A percentile compares a stretch with the other conserved stretches of the same genome.
Conservation (phyloP, 2,113 vertebrate genomes). For the Phaethon lepturus region DNA sequence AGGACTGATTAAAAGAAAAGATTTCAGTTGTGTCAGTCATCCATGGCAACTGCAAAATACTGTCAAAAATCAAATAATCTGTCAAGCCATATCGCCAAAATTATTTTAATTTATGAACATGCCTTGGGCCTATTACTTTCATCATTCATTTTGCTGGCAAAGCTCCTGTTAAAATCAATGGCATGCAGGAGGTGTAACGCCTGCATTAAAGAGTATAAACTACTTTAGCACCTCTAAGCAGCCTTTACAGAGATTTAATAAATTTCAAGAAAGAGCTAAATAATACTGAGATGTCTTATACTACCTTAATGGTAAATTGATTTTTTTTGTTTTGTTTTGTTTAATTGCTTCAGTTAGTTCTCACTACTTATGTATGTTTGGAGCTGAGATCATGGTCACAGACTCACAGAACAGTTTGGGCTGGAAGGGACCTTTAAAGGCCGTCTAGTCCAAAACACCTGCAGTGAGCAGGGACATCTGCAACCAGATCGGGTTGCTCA, state of each 20-base stretch:
- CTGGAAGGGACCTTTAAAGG: no score
- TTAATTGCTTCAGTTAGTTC: neutral
- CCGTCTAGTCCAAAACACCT: no score
- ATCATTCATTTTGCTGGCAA: neutral
- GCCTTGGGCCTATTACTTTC: neutral
- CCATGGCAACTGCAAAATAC: neutral
- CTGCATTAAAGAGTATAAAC: neutral
- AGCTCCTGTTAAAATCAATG: neutral
- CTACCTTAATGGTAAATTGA: neutral
- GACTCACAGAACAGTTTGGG: no score
- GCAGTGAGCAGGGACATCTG: no score
- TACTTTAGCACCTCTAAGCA: neutral
- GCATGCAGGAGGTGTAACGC: neutral
- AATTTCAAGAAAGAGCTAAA: neutral
- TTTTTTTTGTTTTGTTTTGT: neutral
- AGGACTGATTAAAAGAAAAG: neutral
- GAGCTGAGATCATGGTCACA: neutral
- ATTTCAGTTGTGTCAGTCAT: neutral
- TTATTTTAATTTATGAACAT: constrained; percentile 1
- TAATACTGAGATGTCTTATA: neutral
- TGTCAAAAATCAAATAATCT: neutral
- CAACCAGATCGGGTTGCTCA: no score
- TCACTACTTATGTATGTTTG: neutral
- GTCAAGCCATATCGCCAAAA: neutral
- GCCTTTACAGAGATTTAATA: neutral